These are phyloP conservation scores for Microctonus hyperodae DNA, from an alignment of 2,888 invertebrate genomes.

Conservation along the genomic window DNA sequence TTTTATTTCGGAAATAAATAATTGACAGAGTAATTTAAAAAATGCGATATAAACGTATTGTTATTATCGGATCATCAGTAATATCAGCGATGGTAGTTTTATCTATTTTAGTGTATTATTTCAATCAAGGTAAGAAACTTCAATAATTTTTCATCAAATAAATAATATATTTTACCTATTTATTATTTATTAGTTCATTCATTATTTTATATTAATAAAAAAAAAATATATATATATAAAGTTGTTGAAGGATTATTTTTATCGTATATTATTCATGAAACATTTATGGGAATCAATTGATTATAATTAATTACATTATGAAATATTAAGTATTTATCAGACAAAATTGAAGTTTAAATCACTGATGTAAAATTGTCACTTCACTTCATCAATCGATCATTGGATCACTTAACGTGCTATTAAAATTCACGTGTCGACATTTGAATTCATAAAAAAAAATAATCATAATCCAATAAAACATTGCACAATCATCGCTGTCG, in stretches of 20 bases:
- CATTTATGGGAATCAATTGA: too few relatives aligned
- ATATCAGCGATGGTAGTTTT: slow-evolving; percentile 48
- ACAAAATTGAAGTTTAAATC: not conserved
- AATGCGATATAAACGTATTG: slow-evolving; percentile 55
- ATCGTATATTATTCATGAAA: too few relatives aligned
- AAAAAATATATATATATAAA: too few relatives aligned
- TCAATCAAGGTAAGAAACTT: slow-evolving; percentile 54
- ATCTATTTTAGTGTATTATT: slow-evolving; percentile 57
- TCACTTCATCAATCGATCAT: not conserved
- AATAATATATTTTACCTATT: not conserved
- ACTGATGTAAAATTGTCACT: not conserved
- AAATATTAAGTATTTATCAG: not conserved
- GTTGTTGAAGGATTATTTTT: too few relatives aligned
- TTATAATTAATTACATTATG: too few relatives aligned
- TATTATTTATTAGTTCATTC: not conserved
- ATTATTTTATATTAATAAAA: not conserved
- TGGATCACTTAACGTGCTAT: not conserved
- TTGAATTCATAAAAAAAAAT: too few relatives aligned
- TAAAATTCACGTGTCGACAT: not conserved
- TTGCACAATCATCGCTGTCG: too few relatives aligned
- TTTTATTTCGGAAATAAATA: too few relatives aligned
- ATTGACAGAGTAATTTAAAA: slow-evolving; percentile 18
- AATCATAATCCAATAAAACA: too few relatives aligned
- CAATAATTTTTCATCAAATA: not conserved
- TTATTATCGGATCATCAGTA: slow-evolving; percentile 48